Conservation (phyloP, 2,113 vertebrate genomes). For the Chaetura pelagica region DNA sequence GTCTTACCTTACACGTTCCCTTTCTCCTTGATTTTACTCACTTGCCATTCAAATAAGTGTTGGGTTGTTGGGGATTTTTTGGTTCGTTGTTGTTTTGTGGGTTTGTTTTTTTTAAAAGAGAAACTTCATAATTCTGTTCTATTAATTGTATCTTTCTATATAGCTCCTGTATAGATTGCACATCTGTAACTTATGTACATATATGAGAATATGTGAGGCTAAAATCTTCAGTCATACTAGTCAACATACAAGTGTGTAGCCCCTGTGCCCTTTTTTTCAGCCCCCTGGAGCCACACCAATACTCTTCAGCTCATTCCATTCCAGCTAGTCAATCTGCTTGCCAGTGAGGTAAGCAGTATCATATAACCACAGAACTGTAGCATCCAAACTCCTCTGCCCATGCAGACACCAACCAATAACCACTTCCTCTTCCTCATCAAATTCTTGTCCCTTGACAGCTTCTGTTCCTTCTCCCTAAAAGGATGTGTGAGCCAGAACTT, state of each 20-base stretch:
- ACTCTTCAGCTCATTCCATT: not conserved
- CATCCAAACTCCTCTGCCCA: not conserved
- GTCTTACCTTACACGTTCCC: not conserved
- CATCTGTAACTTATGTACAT: not conserved
- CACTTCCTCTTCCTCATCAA: not conserved
- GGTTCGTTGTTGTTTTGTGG: no score
- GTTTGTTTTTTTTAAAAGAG: not conserved
- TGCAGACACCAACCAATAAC: not conserved
- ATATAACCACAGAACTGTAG: not conserved
- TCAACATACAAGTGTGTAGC: accelerated
- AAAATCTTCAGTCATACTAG: not conserved
- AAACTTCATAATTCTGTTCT: not conserved
- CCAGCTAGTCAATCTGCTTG: not conserved
- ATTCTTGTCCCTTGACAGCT: not conserved
- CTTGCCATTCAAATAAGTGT: not conserved
- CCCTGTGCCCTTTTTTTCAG: not conserved
- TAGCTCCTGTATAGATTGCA: not conserved
- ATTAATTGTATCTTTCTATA: not conserved
- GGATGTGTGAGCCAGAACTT: not conserved
- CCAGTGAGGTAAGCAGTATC: not conserved
- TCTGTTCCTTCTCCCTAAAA: not conserved
- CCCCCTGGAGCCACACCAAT: not conserved
- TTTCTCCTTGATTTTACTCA: not conserved
- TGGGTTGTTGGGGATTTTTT: not conserved
- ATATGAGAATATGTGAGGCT: not conserved